Conservation (phyloP, 2,113 vertebrate genomes). For the Saccopteryx bilineata region DNA sequence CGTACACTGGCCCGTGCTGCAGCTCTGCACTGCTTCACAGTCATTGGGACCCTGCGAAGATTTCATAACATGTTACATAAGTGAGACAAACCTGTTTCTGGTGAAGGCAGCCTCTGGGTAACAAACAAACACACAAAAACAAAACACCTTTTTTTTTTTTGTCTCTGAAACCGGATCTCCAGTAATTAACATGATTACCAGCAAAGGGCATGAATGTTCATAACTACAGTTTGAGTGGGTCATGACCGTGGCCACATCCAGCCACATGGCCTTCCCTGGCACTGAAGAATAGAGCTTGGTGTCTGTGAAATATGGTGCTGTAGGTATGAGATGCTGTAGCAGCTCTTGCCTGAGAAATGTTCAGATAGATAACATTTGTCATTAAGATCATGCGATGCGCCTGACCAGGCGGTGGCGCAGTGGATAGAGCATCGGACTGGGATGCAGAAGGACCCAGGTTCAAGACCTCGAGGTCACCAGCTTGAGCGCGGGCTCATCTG, state of each 20-base stretch:
- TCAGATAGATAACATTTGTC: neutral
- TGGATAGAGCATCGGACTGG: no score
- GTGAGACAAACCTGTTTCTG: neutral
- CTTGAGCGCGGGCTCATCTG: no score
- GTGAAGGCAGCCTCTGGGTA: constrained; percentile 3
- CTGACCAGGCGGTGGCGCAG: no score
- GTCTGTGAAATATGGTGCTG: neutral
- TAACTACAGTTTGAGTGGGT: neutral
- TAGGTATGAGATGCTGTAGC: neutral
- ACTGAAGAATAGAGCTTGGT: neutral
- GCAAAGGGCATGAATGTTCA: neutral
- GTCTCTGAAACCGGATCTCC: constrained; percentile 9
- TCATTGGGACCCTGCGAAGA: neutral
- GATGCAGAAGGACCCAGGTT: no score
- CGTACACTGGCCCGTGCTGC: no score
- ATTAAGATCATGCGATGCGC: neutral
- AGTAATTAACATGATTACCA: constrained; percentile 19
- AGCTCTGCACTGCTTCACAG: neutral
- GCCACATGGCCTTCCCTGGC: neutral
- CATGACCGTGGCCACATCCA: neutral
- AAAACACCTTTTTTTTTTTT: no score
- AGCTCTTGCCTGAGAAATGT: constrained; percentile 26
- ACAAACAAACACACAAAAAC: no score
- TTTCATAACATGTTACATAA: neutral
- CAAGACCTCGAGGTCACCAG: no score